Evolutionary conservation across 2,888 invertebrate genomes (phyloP).

Genomic region (Thumatha senex): DNA sequence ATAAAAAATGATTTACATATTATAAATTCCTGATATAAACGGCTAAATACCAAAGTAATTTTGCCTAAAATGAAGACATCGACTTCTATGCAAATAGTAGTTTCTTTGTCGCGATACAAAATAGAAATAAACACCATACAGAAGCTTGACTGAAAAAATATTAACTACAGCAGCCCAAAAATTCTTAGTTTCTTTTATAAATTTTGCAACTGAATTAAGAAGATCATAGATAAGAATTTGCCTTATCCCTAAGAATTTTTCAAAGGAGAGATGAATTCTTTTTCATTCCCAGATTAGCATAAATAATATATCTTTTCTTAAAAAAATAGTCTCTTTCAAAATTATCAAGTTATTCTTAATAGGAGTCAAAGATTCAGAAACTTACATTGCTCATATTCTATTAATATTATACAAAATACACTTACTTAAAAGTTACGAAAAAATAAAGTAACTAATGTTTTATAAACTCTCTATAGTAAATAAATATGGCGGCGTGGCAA

Average conservation of each 20-base stretch:
- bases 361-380: conserved; percentile 23
- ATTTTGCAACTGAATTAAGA: conserved; percentile 5
- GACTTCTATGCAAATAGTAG: too few relatives aligned
- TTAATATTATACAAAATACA: conserved; percentile 10
- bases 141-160: background rate
- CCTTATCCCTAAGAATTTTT: conserved; percentile 20
- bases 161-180: background rate
- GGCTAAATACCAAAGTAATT: too few relatives aligned
- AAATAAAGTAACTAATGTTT: too few relatives aligned
- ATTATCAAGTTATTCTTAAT: conserved; percentile 28
- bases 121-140: too few relatives aligned
- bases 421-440: background rate
- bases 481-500: too few relatives aligned
- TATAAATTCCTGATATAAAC: too few relatives aligned
- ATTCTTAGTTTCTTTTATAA: background rate
- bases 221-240: conserved; percentile 15
- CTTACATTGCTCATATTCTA: conserved; percentile 14
- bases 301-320: conserved; percentile 23
- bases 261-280: conserved; percentile 19
- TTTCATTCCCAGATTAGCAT: conserved; percentile 32
- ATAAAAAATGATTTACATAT: background rate
- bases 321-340: conserved; percentile 23
- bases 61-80: too few relatives aligned
- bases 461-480: too few relatives aligned
- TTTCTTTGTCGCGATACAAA: too few relatives aligned